phyloP scores from a whole-genome alignment of 2,797 vertebrate genomes.

The Aselliscus stoliczkanus region DNA sequence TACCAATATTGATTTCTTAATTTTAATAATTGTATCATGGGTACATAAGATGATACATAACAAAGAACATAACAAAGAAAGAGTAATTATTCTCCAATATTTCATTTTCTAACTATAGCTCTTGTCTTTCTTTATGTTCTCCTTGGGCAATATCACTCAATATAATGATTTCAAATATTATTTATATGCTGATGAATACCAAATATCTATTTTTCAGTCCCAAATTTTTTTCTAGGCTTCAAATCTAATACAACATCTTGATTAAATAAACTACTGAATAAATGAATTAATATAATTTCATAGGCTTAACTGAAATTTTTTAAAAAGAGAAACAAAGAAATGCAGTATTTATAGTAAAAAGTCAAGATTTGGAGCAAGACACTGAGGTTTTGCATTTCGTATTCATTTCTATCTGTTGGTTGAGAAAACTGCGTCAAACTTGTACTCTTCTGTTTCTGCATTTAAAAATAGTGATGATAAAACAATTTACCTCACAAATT shows the following conservation, averaged over 20 bases:
- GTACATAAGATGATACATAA: neutral
- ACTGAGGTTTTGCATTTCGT: neutral
- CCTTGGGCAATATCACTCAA: neutral
- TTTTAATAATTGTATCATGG: neutral
- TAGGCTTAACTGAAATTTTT: neutral
- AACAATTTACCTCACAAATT: neutral
- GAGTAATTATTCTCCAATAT: neutral
- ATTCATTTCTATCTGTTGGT: neutral
- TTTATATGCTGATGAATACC: neutral
- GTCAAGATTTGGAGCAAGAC: neutral
- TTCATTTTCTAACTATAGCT: neutral
- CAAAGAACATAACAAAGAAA: neutral
- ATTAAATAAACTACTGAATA: neutral
- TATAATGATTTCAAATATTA: neutral
- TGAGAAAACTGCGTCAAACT: neutral
- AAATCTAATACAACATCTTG: neutral
- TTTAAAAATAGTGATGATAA: neutral
- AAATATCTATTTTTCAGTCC: neutral
- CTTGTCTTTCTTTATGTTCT: neutral
- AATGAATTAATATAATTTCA: neutral
- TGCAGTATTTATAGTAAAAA: neutral
- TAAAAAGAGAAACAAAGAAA: neutral
- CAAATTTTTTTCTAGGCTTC: neutral
- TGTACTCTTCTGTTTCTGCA: neutral
- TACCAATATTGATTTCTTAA: neutral